Evolutionary conservation across 2,888 invertebrate species (phyloP).

Genomic region (Gastracanthus pulcherrimus): DNA sequence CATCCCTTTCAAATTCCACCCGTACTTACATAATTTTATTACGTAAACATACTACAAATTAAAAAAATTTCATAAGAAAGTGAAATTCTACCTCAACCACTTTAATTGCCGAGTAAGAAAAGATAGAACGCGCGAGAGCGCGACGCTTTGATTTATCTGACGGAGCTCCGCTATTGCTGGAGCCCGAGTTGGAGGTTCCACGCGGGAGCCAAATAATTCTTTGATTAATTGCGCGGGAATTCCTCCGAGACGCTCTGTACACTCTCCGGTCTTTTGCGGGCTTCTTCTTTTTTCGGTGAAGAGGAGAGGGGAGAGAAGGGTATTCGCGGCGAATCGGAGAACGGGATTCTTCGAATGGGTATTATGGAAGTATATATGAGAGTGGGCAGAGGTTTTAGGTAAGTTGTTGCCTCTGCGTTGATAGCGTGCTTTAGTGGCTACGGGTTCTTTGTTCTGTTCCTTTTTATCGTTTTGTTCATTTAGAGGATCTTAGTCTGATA

Average conservation of each 20-base stretch:
- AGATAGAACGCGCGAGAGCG: not conserved
- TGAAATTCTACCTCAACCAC: too few relatives aligned
- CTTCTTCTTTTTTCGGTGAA: too few relatives aligned
- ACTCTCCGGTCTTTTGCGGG: not conserved
- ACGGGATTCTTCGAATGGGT: too few relatives aligned
- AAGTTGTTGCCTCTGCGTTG: not conserved
- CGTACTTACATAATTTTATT: too few relatives aligned
- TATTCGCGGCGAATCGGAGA: not conserved
- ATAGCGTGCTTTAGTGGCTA: not conserved
- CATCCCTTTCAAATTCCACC: too few relatives aligned
- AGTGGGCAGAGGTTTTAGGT: not conserved
- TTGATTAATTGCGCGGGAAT: constrained; percentile 49
- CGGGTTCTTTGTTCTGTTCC: not conserved
- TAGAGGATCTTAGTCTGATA: too few relatives aligned
- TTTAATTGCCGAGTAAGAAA: constrained; percentile 17
- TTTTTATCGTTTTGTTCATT: not conserved
- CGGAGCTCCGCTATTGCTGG: not conserved
- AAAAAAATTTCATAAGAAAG: too few relatives aligned
- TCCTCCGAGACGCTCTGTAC: not conserved
- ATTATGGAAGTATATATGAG: not conserved
- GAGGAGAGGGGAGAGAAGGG: too few relatives aligned
- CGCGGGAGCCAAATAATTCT: constrained; percentile 34
- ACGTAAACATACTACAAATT: too few relatives aligned
- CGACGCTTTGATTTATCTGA: constrained; percentile 27
- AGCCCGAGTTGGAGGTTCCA: not conserved